These are phyloP conservation scores for Sinodicranocentrus sp. DNA, from an alignment of 2,888 invertebrate genomes.

Conservation along the genomic window DNA sequence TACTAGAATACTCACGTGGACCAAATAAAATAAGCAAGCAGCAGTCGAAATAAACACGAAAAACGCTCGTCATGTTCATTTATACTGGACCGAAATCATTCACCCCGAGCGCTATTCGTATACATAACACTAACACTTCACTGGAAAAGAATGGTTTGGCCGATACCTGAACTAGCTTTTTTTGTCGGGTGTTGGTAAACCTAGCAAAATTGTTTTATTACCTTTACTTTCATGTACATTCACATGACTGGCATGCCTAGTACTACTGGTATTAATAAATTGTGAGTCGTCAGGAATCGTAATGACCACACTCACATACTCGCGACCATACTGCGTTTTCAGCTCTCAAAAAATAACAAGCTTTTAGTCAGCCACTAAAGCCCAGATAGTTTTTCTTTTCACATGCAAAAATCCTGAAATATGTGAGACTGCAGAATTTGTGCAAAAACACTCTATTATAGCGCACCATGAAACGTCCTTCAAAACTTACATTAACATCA, in stretches of 20 bases:
- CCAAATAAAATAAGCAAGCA: not conserved
- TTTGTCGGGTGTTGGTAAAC: not conserved
- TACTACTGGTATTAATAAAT: not conserved
- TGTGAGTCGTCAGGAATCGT: not conserved
- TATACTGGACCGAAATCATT: constrained; percentile 12
- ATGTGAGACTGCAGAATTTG: not conserved
- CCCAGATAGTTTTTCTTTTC: not conserved
- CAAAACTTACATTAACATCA: constrained; percentile 43
- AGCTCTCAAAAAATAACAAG: not conserved
- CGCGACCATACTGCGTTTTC: not conserved
- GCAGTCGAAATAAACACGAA: constrained; percentile 8
- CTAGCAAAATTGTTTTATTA: too few relatives aligned
- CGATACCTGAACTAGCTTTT: too few relatives aligned
- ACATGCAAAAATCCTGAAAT: constrained; percentile 1
- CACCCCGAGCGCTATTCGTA: constrained; percentile 3
- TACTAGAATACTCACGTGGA: not conserved
- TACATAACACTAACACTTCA: not conserved
- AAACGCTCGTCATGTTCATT: not conserved
- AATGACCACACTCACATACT: constrained; percentile 6
- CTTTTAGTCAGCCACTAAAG: not conserved
- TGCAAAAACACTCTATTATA: not conserved
- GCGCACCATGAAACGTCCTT: constrained; percentile 61
- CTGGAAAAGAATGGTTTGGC: not conserved
- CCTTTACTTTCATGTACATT: too few relatives aligned
- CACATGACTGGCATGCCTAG: not conserved